Evolutionary conservation across 2,113 vertebrate genomes (phyloP), one percentile per base, ranked within the genome.

Genomic region (Poeciliopsis retropinna): DNA sequence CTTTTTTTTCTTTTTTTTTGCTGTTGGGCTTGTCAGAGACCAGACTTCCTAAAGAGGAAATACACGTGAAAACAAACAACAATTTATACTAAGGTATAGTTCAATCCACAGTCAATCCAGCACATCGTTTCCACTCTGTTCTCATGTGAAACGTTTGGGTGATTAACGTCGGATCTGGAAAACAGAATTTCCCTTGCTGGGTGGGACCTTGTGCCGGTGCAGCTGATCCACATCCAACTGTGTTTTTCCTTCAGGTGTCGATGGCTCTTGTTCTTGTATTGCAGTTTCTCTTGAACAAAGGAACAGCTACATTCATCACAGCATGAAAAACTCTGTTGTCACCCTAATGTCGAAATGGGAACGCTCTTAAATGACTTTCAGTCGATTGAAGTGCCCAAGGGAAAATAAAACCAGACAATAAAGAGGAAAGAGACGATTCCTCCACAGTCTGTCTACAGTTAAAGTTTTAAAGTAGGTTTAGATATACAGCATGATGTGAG

Each of bases 1-100:
- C n/a, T 92, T 92, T 93, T 93, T 91, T n/a, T 15, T 60, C 34
- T 69, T 61, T 39, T 80, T 92, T 92, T 94, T 94, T 92, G 91
- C 91, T 72, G 39, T 71, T 91, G 90, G 87, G 91, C 90, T 92
- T 85, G 69, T 75, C 71, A 31, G 63, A 86, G 68, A 83, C 30
- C 75, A 73, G 66, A 78, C 41, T 25, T 70, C 67, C 47, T 27
- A 34, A 70, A 62, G 44, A 86, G 44, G 34, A 60, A 66, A 62
- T 74, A 81, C 47, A 79, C 62, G 67, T 75, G 31, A 72, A 82
- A 72, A 74, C 32, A 67, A 71, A 74, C 62, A 82, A 64, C 61
- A 71, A 61, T 51, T 44, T 67, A 81, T 60, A 71, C 54, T 54
- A 67, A 30, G 44, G 19, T 74, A 75, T 61, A 71, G 51, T 57